A percentile compares a stretch with the other conserved stretches of the same genome.
phyloP scores from a whole-genome alignment of 35 echinoderm and acorn worm species.

The Lytechinus variegatus region DNA sequence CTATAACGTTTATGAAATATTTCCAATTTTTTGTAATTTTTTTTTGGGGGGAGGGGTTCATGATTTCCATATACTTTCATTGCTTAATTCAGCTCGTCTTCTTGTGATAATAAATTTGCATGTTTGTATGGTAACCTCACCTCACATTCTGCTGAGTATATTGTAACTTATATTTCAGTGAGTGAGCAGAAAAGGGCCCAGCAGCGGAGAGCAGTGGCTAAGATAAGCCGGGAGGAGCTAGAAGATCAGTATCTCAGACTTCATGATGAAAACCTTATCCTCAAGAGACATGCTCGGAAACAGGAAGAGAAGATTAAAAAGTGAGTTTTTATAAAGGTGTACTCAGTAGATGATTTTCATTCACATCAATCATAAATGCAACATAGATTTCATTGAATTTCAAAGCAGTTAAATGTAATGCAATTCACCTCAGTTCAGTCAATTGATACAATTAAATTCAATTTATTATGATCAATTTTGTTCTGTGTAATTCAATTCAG shows the following conservation, averaged over 20 bases:
- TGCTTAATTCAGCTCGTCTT: too few relatives aligned
- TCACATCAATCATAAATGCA: not conserved
- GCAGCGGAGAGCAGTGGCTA: conserved; percentile 82
- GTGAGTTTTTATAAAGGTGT: conserved; percentile 19
- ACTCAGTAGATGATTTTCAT: not conserved
- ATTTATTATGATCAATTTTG: too few relatives aligned
- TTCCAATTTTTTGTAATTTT: too few relatives aligned
- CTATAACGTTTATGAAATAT: too few relatives aligned
- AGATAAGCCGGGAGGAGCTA: conserved; percentile 87
- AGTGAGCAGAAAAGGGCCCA: conserved; percentile 76
- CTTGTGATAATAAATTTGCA: too few relatives aligned
- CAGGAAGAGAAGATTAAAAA: conserved; percentile 99
- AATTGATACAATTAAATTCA: too few relatives aligned
- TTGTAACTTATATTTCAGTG: conserved; percentile 45
- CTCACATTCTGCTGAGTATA: not conserved
- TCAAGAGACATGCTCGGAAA: conserved; percentile 97
- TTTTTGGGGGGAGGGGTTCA: too few relatives aligned
- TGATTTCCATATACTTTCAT: too few relatives aligned
- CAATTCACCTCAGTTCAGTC: too few relatives aligned
- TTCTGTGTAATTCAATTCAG: too few relatives aligned
- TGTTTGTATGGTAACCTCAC: not conserved
- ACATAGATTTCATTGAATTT: too few relatives aligned
- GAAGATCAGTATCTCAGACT: conserved; percentile 89
- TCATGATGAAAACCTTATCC: conserved; percentile 88
- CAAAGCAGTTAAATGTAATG: too few relatives aligned